Percentiles rank a stretch among this genome's conserved stretches.
phyloP scores from a whole-genome alignment of 2,113 vertebrate species.

The Colossoma macropomum region DNA sequence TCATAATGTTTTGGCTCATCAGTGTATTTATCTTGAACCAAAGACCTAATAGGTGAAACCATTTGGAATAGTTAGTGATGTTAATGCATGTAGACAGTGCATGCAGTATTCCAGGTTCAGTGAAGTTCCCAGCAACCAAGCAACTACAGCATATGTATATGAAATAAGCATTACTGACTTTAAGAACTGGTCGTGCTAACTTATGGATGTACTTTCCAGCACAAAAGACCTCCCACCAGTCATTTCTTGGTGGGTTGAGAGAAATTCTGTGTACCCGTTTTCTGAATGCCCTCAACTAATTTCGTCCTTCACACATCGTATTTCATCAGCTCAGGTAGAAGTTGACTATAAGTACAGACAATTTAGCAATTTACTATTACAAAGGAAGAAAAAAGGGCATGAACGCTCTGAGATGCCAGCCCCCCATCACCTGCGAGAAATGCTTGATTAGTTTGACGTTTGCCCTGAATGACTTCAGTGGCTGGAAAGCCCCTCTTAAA shows the following conservation, averaged over 20 bases:
- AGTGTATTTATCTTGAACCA: no score
- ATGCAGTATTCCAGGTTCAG: background rate
- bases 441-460: conserved; percentile 41
- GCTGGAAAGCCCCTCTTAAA: conserved; percentile 73
- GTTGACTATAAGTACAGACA: background rate
- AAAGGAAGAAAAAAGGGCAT: background rate
- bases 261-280: no score
- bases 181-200: background rate
- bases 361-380: background rate
- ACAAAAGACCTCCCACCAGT: background rate
- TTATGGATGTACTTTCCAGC: background rate
- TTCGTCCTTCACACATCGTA: background rate
- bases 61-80: no score
- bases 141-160: background rate
- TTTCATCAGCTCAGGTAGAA: conserved; percentile 3
- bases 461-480: conserved; percentile 67
- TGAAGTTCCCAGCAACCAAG: background rate
- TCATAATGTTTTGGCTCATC: no score
- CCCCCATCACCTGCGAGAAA: conserved; percentile 41
- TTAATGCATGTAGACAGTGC: background rate
- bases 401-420: conserved; percentile 10
- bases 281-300: background rate
- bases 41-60: no score
- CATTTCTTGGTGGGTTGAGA: no score
- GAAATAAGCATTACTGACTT: background rate